A percentile compares a stretch with the other conserved stretches of the same genome.
These are phyloP conservation scores for Cryptocephalus primarius DNA, from an alignment of 2,888 invertebrate genomes.

Conservation along the genomic window DNA sequence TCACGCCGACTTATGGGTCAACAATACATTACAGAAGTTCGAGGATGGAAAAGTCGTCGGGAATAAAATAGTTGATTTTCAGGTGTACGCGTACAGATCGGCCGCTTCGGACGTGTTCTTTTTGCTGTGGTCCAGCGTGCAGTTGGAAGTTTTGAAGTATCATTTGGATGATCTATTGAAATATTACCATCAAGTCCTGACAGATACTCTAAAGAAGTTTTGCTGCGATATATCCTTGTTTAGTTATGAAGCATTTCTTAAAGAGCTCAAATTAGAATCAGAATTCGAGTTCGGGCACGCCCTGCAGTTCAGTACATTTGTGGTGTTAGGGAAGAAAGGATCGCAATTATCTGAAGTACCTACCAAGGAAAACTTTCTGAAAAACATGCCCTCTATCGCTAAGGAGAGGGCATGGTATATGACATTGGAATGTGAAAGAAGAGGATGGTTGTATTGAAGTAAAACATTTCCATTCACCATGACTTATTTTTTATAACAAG, in stretches of 20 bases:
- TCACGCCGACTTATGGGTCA: slow-evolving; percentile 48
- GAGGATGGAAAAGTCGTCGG: slow-evolving; percentile 20
- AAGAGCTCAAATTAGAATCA: slow-evolving; percentile 32
- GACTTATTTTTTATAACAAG: too few relatives aligned
- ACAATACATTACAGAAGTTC: slow-evolving; percentile 44
- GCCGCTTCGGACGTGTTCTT: slow-evolving; percentile 43
- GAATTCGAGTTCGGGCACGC: slow-evolving; percentile 34
- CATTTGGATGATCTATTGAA: slow-evolving; percentile 38
- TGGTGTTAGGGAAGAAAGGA: slow-evolving; percentile 10
- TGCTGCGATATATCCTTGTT: slow-evolving; percentile 25
- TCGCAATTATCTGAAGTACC: slow-evolving; percentile 20
- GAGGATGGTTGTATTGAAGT: slow-evolving; percentile 15
- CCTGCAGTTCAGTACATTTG: slow-evolving; percentile 27
- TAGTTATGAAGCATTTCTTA: slow-evolving; percentile 28
- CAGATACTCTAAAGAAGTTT: slow-evolving; percentile 28
- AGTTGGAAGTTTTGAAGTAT: slow-evolving; percentile 28
- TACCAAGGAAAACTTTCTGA: slow-evolving; percentile 11
- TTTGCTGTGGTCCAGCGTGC: slow-evolving; percentile 41
- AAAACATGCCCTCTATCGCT: slow-evolving; percentile 9
- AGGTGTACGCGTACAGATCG: slow-evolving; percentile 41
- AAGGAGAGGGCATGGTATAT: slow-evolving; percentile 16
- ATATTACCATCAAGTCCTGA: slow-evolving; percentile 39
- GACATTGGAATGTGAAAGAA: slow-evolving; percentile 15
- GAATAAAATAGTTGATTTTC: slow-evolving; percentile 44
- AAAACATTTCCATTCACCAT: too few relatives aligned